Evolutionary conservation across 2,113 vertebrate species (phyloP).

Genomic region (Callaeas wilsoni): DNA sequence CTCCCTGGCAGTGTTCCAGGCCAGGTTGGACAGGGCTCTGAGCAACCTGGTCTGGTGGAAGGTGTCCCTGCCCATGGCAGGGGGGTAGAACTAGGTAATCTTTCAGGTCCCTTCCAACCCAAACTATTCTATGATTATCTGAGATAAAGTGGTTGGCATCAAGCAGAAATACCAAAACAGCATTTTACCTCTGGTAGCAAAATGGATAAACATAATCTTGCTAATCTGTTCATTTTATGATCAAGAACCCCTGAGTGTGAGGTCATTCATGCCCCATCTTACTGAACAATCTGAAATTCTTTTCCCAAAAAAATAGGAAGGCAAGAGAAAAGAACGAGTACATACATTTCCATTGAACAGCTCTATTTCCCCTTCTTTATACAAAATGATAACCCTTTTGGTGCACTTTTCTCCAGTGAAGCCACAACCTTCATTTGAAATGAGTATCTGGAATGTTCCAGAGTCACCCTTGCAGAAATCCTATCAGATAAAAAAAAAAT

Average conservation of each 20-base stretch:
- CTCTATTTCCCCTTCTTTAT: constrained; percentile 82
- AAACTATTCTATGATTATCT: not conserved
- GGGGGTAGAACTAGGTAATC: not conserved
- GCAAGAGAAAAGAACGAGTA: not conserved
- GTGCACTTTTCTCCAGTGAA: constrained; percentile 83
- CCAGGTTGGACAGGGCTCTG: not conserved
- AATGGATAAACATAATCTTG: not conserved
- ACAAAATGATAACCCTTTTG: constrained; percentile 81
- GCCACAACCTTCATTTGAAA: constrained; percentile 88
- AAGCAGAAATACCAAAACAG: not conserved
- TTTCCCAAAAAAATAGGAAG: not conserved
- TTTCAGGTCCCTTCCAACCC: not conserved
- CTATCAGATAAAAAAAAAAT: constrained; percentile 60
- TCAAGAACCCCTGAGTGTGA: not conserved
- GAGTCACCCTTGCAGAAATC: constrained; percentile 81
- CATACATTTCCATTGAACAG: constrained; percentile 83
- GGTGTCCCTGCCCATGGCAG: not conserved
- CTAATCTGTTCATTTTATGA: not conserved
- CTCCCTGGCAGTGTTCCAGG: fast-evolving
- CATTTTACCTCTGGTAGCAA: not conserved
- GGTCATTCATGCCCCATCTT: not conserved
- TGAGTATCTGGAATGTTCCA: constrained; percentile 87
- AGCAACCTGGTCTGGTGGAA: not conserved
- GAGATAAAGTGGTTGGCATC: not conserved
- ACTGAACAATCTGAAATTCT: not conserved